Conservation (phyloP, 2,797 vertebrate species). For the Microchirus variegatus region DNA sequence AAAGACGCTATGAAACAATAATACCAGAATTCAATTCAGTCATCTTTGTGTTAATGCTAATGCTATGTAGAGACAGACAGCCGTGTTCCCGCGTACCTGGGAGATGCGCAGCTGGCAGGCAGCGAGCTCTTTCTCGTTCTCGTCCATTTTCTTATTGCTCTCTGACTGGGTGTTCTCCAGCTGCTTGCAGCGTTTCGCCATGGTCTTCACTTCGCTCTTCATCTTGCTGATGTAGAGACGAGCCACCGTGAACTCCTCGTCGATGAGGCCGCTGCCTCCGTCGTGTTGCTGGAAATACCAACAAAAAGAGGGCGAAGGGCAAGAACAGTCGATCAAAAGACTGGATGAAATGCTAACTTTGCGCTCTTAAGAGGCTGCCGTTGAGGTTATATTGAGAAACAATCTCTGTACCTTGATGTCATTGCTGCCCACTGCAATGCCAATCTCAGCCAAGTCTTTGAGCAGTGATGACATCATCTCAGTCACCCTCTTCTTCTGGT, state of each 20-base stretch:
- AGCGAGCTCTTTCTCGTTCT: slow-evolving; percentile 94
- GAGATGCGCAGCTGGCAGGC: slow-evolving; percentile 95
- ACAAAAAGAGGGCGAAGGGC: background rate
- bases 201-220: slow-evolving; percentile 97
- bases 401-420: slow-evolving; percentile 91
- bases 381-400: background rate
- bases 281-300: slow-evolving; percentile 86
- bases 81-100: slow-evolving; percentile 80
- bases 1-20: no score
- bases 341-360: background rate
- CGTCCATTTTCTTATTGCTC: slow-evolving; percentile 96
- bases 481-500: slow-evolving; percentile 95
- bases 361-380: no score
- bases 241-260: slow-evolving; percentile 97
- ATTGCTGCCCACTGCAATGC: slow-evolving; percentile 95
- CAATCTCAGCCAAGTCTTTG: slow-evolving; percentile 97
- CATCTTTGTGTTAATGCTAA: no score
- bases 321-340: background rate
- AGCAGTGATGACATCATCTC: slow-evolving; percentile 99
- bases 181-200: slow-evolving; percentile 97
- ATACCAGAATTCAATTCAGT: no score
- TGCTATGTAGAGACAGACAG: no score
- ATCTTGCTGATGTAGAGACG: slow-evolving; percentile 97
- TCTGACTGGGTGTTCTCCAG: slow-evolving; percentile 92
- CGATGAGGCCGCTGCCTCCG: slow-evolving; percentile 93